Evolutionary conservation across 2,113 vertebrate genomes (phyloP), one percentile per base, ranked within the genome.

Genomic region (Cheilinus undulatus): DNA sequence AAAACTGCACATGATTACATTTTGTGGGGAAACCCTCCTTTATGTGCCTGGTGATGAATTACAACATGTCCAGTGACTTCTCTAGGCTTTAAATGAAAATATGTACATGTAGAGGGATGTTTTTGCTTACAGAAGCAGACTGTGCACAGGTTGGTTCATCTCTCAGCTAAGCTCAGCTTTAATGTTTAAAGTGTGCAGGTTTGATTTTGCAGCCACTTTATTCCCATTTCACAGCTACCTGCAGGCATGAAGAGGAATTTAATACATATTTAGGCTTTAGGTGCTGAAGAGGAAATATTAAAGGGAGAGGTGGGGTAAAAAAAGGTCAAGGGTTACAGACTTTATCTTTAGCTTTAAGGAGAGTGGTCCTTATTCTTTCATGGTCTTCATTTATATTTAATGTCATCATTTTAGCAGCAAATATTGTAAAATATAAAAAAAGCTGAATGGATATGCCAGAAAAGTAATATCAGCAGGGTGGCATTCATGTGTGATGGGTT

Each of bases 1-100:
- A 71, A 77, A 82, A 74, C 61, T 50, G 72, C 79, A 75, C 61
- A 42, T 52, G 60, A 82, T 78, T 73, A 54, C n/a, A 75, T 78
- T 70, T 60, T 17, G 19, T n/a, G 40, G 60, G 9, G 23, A 59
- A 83, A 63, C 36, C 26, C 57, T 23, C 34, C 19, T 46, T 50
- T 42, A 74, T 63, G 54, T 56, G 71, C 62, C 63, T 11, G 1
- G 73, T 59, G 49, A 69, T 83, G 27, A 82, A 82, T 80, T 61
- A 46, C 43, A 62, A 9, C 2, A 28, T 58, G 56, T 59, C 56
- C 27, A 62, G 50, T 36, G 52, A 60, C 45, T 76, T 66, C 59
- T 83, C 19, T 48, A 2, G 32, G 11, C 11, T 32, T 46, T 3
- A 27, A 68, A 76, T 62, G 15, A 43, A 60, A 75, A 73, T 51